Conservation (phyloP, 2,113 vertebrate genomes). For the Anthoscopus minutus region DNA sequence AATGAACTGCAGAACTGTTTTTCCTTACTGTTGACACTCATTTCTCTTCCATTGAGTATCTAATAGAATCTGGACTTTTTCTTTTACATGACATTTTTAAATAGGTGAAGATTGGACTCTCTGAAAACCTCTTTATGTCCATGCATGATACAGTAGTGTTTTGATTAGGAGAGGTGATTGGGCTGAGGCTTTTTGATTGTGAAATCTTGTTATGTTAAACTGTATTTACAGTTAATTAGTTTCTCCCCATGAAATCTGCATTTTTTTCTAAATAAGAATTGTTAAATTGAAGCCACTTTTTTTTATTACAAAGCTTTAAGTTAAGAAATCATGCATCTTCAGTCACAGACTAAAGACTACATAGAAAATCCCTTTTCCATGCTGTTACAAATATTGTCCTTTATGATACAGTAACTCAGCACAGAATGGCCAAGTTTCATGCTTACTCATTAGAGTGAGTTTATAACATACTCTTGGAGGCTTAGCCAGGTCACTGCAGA, state of each 20-base stretch:
- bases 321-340: not conserved
- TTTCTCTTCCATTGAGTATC: not conserved
- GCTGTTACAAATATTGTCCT: not conserved
- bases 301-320: not conserved
- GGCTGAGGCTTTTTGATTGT: not conserved
- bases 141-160: not conserved
- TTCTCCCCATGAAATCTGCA: rapidly evolving
- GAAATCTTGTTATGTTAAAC: not conserved
- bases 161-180: not conserved
- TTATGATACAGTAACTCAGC: not conserved
- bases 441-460: not conserved
- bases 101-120: not conserved
- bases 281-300: not conserved
- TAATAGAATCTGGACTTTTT: not conserved
- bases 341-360: not conserved
- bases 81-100: not conserved
- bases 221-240: not conserved
- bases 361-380: not conserved
- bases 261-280: not conserved
- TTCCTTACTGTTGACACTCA: not conserved
- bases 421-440: not conserved
- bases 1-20: not conserved
- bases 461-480: not conserved
- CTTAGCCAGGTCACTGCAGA: not conserved
- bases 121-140: not conserved